Evolutionary conservation across 2,113 vertebrate species (phyloP).

Genomic region (Dicentrarchus labrax): DNA sequence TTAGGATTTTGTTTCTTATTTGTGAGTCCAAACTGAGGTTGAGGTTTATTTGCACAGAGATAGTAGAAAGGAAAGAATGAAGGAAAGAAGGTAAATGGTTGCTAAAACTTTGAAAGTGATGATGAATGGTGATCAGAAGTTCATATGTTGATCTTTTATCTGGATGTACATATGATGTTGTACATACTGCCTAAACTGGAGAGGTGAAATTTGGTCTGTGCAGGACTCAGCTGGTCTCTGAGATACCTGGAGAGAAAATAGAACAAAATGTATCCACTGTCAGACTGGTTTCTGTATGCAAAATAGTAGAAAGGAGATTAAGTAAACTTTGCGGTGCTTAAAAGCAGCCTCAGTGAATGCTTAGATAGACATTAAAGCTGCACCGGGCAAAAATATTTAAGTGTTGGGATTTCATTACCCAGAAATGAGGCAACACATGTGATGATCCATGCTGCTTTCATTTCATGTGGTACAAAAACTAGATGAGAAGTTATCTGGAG

Average conservation of each 20-base stretch:
- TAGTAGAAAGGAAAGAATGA: neutral
- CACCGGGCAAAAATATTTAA: neutral
- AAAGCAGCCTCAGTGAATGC: neutral
- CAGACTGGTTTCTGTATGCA: constrained; percentile 59
- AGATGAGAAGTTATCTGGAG: neutral
- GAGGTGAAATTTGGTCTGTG: constrained; percentile 2
- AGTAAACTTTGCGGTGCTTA: neutral
- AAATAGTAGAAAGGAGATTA: neutral
- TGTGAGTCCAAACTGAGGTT: neutral
- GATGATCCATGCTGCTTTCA: neutral
- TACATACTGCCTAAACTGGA: constrained; percentile 16
- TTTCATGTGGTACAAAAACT: neutral
- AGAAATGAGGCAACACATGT: neutral
- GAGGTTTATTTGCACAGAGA: constrained; percentile 18
- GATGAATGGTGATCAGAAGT: constrained; percentile 30
- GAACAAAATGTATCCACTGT: neutral
- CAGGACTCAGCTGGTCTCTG: constrained; percentile 77
- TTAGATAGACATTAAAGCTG: neutral
- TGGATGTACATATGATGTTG: constrained; percentile 37
- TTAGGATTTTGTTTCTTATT: constrained; percentile 3
- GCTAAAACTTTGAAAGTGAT: neutral
- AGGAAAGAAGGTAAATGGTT: neutral
- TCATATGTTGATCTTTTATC: constrained; percentile 30
- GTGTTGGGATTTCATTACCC: neutral
- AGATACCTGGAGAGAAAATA: constrained; percentile 47